phyloP scores from a whole-genome alignment of 2,113 vertebrate species.

The Laticauda laticaudata region DNA sequence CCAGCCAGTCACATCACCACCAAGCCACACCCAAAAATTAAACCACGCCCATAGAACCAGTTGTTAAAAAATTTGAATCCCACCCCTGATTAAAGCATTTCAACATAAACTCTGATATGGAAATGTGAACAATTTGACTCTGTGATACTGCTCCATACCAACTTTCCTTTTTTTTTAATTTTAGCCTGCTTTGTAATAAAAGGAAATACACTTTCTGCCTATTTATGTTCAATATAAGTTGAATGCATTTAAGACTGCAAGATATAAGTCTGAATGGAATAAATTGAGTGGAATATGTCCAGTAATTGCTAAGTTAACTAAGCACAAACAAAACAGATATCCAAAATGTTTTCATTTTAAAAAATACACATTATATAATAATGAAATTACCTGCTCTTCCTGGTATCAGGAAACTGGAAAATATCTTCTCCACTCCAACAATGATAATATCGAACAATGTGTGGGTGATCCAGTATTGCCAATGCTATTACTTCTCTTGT shows the following conservation, averaged over 20 bases:
- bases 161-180: neutral
- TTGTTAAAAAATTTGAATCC: too few relatives aligned
- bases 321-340: neutral
- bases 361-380: neutral
- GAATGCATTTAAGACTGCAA: neutral
- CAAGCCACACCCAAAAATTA: too few relatives aligned
- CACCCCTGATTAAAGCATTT: neutral
- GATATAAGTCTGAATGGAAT: neutral
- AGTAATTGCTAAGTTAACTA: neutral
- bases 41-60: too few relatives aligned
- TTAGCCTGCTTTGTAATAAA: neutral
- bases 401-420: neutral
- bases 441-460: constrained; percentile 61
- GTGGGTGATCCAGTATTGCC: constrained; percentile 48
- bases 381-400: constrained; percentile 56
- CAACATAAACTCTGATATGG: neutral
- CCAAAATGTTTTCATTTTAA: neutral
- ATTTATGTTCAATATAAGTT: neutral
- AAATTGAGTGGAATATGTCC: neutral
- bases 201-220: neutral
- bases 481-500: constrained; percentile 62
- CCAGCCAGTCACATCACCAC: too few relatives aligned
- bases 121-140: neutral
- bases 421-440: constrained; percentile 57
- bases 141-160: neutral